Evolutionary conservation across 2,888 invertebrate species (phyloP).

Genomic region (Kuschelorhynchus macadamiae): DNA sequence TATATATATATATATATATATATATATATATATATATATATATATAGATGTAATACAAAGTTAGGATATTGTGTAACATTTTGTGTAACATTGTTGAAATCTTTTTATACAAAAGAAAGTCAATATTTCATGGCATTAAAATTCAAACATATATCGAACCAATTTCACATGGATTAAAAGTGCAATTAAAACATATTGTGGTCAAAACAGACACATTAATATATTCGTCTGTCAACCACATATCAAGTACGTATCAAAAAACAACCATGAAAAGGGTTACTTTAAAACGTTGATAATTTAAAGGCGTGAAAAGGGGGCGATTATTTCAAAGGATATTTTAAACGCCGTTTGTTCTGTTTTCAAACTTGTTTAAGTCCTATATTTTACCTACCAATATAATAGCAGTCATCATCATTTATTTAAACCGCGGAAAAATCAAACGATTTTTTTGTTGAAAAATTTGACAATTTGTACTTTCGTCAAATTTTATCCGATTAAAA

Average conservation of each 20-base stretch:
- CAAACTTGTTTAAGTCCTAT: not conserved
- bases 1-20: too few relatives aligned
- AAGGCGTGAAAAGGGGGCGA: conserved; percentile 48
- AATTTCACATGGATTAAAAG: conserved; percentile 52
- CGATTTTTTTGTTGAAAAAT: too few relatives aligned
- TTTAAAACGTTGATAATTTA: conserved; percentile 45
- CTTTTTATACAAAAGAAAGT: too few relatives aligned
- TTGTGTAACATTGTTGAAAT: too few relatives aligned
- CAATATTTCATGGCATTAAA: conserved; percentile 11
- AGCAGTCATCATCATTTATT: too few relatives aligned
- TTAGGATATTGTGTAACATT: too few relatives aligned
- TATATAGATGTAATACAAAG: too few relatives aligned
- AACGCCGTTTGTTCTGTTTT: conserved; percentile 25
- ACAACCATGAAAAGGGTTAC: conserved; percentile 52
- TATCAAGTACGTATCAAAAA: conserved; percentile 58
- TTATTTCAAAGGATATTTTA: conserved; percentile 9
- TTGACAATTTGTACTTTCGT: too few relatives aligned
- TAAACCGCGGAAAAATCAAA: too few relatives aligned
- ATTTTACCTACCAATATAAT: not conserved
- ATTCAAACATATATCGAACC: conserved; percentile 33
- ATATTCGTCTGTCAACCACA: conserved; percentile 60
- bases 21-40: too few relatives aligned
- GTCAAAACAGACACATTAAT: conserved; percentile 56
- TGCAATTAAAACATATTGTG: conserved; percentile 61
- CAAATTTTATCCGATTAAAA: too few relatives aligned